phyloP scores from a whole-genome alignment of 2,888 invertebrate species.

The Nycteola revayana region DNA sequence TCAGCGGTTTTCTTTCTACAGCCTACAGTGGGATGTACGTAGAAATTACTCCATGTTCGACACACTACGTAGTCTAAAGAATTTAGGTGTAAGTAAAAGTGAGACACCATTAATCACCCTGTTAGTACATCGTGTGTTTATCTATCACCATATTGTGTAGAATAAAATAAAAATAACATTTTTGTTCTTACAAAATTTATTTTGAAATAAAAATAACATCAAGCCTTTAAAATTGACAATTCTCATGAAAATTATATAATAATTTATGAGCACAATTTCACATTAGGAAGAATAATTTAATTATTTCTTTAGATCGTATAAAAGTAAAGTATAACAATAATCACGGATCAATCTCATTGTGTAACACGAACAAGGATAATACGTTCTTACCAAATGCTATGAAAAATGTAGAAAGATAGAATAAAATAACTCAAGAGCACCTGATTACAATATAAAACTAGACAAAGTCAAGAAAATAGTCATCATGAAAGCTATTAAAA shows the following conservation, averaged over 20 bases:
- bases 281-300: conserved; percentile 59
- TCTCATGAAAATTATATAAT: conserved; percentile 67
- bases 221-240: conserved; percentile 79
- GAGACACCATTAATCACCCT: too few species aligned
- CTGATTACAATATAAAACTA: conserved; percentile 20
- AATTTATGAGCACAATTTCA: conserved; percentile 77
- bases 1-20: too few species aligned
- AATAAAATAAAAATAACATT: conserved; percentile 18
- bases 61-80: too few species aligned
- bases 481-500: conserved; percentile 29
- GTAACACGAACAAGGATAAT: conserved; percentile 31
- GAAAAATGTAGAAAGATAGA: conserved; percentile 15
- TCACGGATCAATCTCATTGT: conserved; percentile 47
- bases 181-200: conserved; percentile 73
- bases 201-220: conserved; percentile 78
- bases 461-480: conserved; percentile 11
- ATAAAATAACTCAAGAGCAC: conserved; percentile 22
- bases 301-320: conserved; percentile 48
- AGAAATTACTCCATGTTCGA: too few species aligned
- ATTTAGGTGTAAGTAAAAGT: too few species aligned
- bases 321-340: conserved; percentile 51
- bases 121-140: too few species aligned
- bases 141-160: too few species aligned
- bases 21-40: too few species aligned
- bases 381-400: conserved; percentile 17